A percentile compares a stretch with the other conserved stretches of the same genome.
phyloP scores from a whole-genome alignment of 2,888 invertebrate species.

The Drosophila mimica region DNA sequence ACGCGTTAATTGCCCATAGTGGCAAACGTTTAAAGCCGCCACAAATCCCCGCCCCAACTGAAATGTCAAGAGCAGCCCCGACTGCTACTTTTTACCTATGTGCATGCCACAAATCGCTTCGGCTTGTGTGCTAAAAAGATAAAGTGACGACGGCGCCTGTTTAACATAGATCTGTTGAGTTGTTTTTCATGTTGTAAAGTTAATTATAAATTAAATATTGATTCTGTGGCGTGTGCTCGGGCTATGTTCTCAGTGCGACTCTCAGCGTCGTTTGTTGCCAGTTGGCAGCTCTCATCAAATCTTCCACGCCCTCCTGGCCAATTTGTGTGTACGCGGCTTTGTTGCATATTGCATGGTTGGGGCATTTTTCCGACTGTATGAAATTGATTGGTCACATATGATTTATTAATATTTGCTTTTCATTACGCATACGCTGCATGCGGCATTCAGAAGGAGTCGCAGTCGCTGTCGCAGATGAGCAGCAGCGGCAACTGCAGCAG shows the following conservation, averaged over 20 bases:
- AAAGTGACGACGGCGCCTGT: slow-evolving; percentile 42
- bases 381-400: slow-evolving; percentile 79
- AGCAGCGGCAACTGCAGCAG: slow-evolving; percentile 49
- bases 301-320: slow-evolving; percentile 29
- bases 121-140: slow-evolving; percentile 70
- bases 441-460: slow-evolving; percentile 25
- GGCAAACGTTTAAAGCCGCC: slow-evolving; percentile 83
- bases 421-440: slow-evolving; percentile 74
- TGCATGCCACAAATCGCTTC: slow-evolving; percentile 11
- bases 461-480: slow-evolving; percentile 9
- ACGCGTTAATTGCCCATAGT: slow-evolving; percentile 83
- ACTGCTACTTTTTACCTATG: slow-evolving; percentile 25
- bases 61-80: slow-evolving; percentile 59
- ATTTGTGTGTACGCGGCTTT: slow-evolving; percentile 3
- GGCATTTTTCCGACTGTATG: slow-evolving; percentile 46
- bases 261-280: slow-evolving; percentile 31
- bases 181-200: slow-evolving; percentile 82
- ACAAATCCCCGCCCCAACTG: slow-evolving; percentile 71
- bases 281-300: slow-evolving; percentile 55
- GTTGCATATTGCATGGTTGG: slow-evolving; percentile 9
- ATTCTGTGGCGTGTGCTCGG: slow-evolving; percentile 75
- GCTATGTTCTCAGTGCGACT: slow-evolving; percentile 25
- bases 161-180: slow-evolving; percentile 50
- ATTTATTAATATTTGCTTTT: slow-evolving; percentile 79
- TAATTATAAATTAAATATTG: slow-evolving; percentile 85